phyloP scores from a whole-genome alignment of 2,113 vertebrate species.

The Nycticebus coucang region DNA sequence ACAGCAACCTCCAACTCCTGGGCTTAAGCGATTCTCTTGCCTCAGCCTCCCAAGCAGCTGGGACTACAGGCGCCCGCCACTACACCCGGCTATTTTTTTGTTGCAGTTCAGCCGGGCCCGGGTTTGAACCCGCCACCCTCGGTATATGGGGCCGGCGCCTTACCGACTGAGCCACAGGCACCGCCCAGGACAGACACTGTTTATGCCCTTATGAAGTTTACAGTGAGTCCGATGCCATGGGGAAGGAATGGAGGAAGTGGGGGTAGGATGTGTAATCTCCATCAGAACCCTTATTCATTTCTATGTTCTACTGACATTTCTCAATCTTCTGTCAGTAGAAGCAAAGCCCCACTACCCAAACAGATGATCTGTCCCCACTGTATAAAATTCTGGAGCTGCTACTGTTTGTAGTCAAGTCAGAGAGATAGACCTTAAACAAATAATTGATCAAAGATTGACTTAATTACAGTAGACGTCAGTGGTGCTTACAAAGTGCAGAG shows the following conservation, averaged over 20 bases:
- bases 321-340: neutral
- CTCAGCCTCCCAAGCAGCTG: too few relatives aligned
- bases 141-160: too few relatives aligned
- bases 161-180: too few relatives aligned
- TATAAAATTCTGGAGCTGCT: neutral
- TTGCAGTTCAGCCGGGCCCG: too few relatives aligned
- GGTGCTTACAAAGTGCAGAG: neutral
- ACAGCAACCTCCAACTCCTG: too few relatives aligned
- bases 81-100: too few relatives aligned
- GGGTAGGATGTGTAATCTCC: neutral
- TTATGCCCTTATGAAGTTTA: neutral
- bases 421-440: constrained; percentile 41
- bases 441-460: neutral
- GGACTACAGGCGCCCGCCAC: too few relatives aligned
- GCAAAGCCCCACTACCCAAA: neutral
- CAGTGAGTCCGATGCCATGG: neutral
- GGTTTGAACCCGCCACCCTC: too few relatives aligned
- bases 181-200: too few relatives aligned
- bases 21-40: too few relatives aligned
- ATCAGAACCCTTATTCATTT: neutral
- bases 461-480: neutral
- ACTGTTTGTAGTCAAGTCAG: neutral
- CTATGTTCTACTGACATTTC: neutral
- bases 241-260: neutral
- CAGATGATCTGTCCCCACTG: neutral